Conservation (phyloP, 2,797 vertebrate genomes). For the Trichosurus vulpecula region DNA sequence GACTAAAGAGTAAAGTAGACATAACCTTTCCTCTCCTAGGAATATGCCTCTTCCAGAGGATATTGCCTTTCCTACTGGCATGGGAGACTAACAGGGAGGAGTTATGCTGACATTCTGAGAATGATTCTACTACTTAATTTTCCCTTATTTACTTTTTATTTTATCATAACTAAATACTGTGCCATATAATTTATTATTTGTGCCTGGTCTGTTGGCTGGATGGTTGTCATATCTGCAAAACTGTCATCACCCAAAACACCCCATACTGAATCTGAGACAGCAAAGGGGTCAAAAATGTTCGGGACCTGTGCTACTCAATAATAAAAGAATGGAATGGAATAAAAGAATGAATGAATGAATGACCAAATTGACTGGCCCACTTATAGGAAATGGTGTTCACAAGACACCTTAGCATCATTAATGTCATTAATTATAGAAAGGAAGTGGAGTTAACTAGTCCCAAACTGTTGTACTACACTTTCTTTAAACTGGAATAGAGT, state of each 20-base stretch:
- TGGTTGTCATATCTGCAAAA: not conserved
- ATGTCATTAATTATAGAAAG: not conserved
- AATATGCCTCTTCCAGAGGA: not conserved
- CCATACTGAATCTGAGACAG: not conserved
- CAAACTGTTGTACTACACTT: not conserved
- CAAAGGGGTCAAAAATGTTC: not conserved
- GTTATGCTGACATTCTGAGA: not conserved
- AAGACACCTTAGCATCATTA: not conserved
- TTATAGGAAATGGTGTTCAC: not conserved
- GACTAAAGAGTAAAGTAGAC: not conserved
- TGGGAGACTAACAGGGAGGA: not conserved
- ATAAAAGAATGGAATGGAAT: no score
- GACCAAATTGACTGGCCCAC: not conserved
- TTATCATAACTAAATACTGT: not conserved
- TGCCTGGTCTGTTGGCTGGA: not conserved
- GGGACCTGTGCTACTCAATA: not conserved
- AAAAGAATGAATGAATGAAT: not conserved
- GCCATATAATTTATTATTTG: not conserved
- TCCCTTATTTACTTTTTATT: not conserved
- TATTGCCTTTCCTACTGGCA: not conserved
- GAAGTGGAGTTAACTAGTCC: not conserved
- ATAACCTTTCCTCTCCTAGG: not conserved
- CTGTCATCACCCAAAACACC: not conserved
- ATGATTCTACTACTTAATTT: not conserved
- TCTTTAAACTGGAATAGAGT: not conserved